phyloP scores from a whole-genome alignment of 2,888 invertebrate genomes.

The Hermaeophaga mercurialis region DNA sequence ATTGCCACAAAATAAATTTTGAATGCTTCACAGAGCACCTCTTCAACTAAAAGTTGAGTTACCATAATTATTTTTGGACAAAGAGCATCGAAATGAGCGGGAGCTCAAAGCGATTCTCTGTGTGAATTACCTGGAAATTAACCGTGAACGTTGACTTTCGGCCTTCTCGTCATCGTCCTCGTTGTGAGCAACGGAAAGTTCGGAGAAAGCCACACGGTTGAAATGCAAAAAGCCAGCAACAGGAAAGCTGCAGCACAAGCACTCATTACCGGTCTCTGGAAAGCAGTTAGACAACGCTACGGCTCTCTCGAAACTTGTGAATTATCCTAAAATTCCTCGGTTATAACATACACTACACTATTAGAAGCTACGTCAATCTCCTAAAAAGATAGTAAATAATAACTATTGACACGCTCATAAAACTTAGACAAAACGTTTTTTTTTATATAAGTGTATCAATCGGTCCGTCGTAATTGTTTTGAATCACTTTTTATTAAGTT shows the following conservation, averaged over 20 bases:
- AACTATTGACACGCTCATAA: too few species aligned
- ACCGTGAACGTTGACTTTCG: conserved; percentile 47
- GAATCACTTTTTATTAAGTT: too few species aligned
- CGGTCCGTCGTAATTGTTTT: too few species aligned
- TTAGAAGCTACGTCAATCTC: too few species aligned
- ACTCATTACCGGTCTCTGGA: conserved; percentile 47
- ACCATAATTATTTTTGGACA: conserved; percentile 25
- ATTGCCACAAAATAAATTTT: conserved; percentile 23
- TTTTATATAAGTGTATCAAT: too few species aligned
- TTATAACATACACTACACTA: too few species aligned
- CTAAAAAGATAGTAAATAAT: too few species aligned
- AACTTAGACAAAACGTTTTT: too few species aligned
- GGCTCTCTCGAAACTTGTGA: conserved; percentile 14
- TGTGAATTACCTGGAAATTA: conserved; percentile 55
- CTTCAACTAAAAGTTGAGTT: conserved; percentile 27
- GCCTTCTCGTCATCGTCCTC: conserved; percentile 36
- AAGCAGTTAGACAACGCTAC: conserved; percentile 21
- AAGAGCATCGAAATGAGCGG: conserved; percentile 27
- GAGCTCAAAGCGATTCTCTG: conserved; percentile 39
- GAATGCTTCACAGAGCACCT: conserved; percentile 20
- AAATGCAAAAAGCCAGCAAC: conserved; percentile 40
- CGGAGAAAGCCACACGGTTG: conserved; percentile 30
- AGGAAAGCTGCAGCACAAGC: conserved; percentile 52
- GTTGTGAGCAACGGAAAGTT: conserved; percentile 34
- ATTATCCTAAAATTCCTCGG: conserved; percentile 14